Evolutionary conservation across 2,113 vertebrate genomes (phyloP).

Genomic region (Rhabdomys dilectus): DNA sequence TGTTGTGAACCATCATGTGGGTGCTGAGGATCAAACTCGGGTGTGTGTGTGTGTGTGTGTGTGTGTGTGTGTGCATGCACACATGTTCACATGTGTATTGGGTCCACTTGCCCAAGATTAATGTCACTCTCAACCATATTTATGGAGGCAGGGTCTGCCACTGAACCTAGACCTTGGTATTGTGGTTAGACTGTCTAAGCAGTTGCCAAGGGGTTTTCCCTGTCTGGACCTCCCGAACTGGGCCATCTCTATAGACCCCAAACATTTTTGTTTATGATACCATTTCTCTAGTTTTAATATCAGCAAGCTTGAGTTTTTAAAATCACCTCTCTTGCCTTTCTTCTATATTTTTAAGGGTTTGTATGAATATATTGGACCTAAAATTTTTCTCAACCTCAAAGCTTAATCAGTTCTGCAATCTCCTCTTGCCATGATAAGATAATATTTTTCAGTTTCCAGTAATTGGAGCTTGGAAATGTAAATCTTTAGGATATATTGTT

Average conservation of each 20-base stretch:
- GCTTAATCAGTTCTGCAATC: neutral
- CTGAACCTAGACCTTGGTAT: neutral
- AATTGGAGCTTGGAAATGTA: neutral
- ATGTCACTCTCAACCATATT: neutral
- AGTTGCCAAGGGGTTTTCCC: neutral
- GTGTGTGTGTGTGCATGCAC: rapidly evolving
- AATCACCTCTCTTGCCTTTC: neutral
- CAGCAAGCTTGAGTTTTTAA: neutral
- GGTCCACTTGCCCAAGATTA: neutral
- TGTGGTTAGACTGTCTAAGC: neutral
- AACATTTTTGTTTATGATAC: neutral
- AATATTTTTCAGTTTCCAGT: neutral
- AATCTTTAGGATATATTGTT: neutral
- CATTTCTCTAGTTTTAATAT: neutral
- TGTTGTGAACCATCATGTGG: neutral
- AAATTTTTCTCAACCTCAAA: neutral
- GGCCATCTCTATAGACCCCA: neutral
- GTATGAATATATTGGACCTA: neutral
- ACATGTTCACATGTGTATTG: neutral
- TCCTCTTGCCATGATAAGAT: neutral
- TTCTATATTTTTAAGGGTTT: neutral
- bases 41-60: neutral
- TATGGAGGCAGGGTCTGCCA: neutral
- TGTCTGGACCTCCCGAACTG: too few relatives aligned
- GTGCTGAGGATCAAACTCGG: neutral